Evolutionary conservation across 2,797 vertebrate species (phyloP).

Genomic region (Staurois parvus): DNA sequence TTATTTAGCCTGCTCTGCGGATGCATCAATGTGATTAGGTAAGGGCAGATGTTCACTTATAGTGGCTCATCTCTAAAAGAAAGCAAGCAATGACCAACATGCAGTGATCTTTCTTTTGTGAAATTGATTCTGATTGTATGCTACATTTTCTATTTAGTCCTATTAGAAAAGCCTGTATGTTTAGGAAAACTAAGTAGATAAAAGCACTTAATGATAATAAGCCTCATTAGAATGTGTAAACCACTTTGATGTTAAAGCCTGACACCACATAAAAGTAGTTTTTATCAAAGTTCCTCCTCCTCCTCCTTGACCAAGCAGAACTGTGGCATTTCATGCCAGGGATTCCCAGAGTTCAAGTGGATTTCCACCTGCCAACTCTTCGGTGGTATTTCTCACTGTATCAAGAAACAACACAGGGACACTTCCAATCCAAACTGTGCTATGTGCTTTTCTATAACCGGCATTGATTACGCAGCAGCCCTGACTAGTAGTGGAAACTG

Average conservation of each 20-base stretch:
- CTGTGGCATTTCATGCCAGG: slow-evolving; percentile 6
- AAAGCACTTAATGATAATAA: background rate
- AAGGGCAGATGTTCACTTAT: too few relatives aligned
- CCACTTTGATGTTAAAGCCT: background rate
- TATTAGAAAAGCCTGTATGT: background rate
- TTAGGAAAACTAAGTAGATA: background rate
- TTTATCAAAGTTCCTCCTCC: background rate
- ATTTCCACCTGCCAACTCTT: background rate
- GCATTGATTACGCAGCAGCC: slow-evolving; percentile 3
- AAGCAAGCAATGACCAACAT: too few relatives aligned
- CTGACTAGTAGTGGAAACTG: background rate
- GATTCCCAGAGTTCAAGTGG: background rate
- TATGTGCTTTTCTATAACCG: background rate
- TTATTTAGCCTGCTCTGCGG: too few relatives aligned
- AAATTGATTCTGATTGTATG: background rate
- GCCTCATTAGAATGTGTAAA: background rate
- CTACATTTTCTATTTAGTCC: background rate
- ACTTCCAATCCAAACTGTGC: slow-evolving; percentile 3
- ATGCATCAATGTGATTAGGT: too few relatives aligned
- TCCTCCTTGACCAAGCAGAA: slow-evolving; percentile 3
- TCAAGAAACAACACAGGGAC: slow-evolving; percentile 3
- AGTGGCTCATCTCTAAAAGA: too few relatives aligned
- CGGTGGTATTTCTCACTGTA: slow-evolving; percentile 7
- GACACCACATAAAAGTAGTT: background rate
- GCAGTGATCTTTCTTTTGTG: too few relatives aligned